Percentiles rank a stretch among this genome's conserved stretches.
Evolutionary conservation across 2,888 invertebrate genomes (phyloP).

Genomic region (Coelogynopora nodosa): DNA sequence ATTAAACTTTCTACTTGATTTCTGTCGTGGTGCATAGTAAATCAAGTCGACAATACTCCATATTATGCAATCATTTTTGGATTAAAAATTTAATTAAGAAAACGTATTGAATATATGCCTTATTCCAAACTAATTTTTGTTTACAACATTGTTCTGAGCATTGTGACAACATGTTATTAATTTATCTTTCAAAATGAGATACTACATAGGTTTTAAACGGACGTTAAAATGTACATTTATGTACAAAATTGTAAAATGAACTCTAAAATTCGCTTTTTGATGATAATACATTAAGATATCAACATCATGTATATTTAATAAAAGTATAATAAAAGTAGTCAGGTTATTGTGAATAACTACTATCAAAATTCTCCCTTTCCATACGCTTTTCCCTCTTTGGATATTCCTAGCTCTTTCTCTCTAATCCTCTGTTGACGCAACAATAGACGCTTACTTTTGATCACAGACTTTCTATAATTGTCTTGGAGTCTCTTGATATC

Average conservation of each 20-base stretch:
- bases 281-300: constrained; percentile 20
- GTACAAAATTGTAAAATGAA: constrained; percentile 26
- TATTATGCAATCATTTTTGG: too few relatives aligned
- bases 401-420: constrained; percentile 8
- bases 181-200: background rate
- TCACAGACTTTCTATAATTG: constrained; percentile 2
- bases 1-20: too few relatives aligned
- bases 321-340: constrained; percentile 28
- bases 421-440: constrained; percentile 14
- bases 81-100: too few relatives aligned
- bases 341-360: constrained; percentile 19
- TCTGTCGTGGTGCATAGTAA: too few relatives aligned
- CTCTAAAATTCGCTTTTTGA: constrained; percentile 8
- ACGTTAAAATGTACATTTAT: constrained; percentile 16
- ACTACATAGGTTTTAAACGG: background rate
- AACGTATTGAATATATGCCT: background rate
- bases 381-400: constrained; percentile 18
- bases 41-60: too few relatives aligned
- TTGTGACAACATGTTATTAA: background rate
- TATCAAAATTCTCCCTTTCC: constrained; percentile 20
- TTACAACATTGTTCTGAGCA: background rate
- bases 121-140: background rate
- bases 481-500: constrained; percentile 25
- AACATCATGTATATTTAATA: constrained; percentile 23
- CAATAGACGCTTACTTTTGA: constrained; percentile 21